Evolutionary conservation across 35 echinoderm and acorn worm species (phyloP), one percentile per base, ranked within the genome.

Genomic region (Heliocidaris erythrogramma): DNA sequence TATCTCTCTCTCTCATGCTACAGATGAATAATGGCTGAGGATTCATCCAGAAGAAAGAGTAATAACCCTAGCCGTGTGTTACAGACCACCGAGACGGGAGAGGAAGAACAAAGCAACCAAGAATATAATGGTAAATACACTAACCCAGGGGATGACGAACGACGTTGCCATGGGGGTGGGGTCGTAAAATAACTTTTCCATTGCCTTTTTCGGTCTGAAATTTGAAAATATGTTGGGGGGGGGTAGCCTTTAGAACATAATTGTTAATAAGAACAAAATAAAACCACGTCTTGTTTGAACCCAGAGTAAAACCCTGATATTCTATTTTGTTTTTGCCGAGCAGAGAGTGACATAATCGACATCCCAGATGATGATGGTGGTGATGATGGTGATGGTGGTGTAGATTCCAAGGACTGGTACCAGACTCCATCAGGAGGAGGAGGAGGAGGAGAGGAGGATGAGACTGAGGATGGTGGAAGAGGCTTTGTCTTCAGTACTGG

Each of bases 11-110:
- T 60, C 65, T n/a, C 27, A 4, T n/a, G 7, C 27, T 78, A 21
- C 21, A 78, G 65, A 21, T 78, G 18, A 78, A 89, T 24, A 12
- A 89, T 89, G 87, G 31, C 87, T 4, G 87, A 89, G 87, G 87
- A 89, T 48, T 89, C 87, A 21, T 89, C 87, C 14, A 89, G 87
- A 48, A 89, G 87, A n/a, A 89, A 89, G 30, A 89, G 87, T 89
- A 89, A 89, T 30, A 89, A 89, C 24, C 87, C 87, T 7, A 89
- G 87, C 87, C 87, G 87, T 17, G 87, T 89, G 18, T 89, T 89
- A 48, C 87, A 89, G 32, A 89, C 31, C 30, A 89, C 87, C 1
- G 87, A 89, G 27, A 27, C 65, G 5, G 65, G 65, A 9, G 65
- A 78, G 4, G 65, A 78, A 78, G 65, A 78, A 1, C 65, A 78